Conservation (phyloP, 1,140 invertebrate genomes). For the Penaeus chinensis region DNA sequence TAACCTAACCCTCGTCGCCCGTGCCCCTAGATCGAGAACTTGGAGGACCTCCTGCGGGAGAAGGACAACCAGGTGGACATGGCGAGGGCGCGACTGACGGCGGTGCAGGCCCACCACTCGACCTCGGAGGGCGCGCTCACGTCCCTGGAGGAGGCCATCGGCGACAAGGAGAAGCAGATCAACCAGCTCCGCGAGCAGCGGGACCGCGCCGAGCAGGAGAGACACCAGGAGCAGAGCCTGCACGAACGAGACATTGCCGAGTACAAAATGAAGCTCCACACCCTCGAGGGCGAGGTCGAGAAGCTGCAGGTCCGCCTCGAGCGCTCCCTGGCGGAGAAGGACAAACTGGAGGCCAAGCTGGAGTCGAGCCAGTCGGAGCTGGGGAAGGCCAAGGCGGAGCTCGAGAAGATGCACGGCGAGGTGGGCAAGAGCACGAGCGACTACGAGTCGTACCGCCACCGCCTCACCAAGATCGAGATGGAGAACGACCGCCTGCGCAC, state of each 20-base stretch:
- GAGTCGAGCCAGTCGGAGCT: conserved; percentile 93
- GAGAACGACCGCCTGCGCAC: conserved; percentile 82
- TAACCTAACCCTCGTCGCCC: neutral
- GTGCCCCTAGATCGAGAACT: conserved; percentile 86
- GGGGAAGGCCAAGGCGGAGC: conserved; percentile 91
- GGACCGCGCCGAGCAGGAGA: conserved; percentile 95
- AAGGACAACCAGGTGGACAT: conserved; percentile 98
- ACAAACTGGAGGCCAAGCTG: conserved; percentile 88
- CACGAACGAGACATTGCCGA: conserved; percentile 94
- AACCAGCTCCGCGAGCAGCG: conserved; percentile 90
- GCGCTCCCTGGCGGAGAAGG: conserved; percentile 88
- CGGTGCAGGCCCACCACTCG: conserved; percentile 92
- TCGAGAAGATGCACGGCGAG: conserved; percentile 90
- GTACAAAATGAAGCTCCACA: conserved; percentile 87
- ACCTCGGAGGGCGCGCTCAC: conserved; percentile 91
- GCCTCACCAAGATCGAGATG: conserved; percentile 84
- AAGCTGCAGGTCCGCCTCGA: conserved; percentile 88
- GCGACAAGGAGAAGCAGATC: conserved; percentile 97
- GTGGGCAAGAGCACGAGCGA: conserved; percentile 87
- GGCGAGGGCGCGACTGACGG: conserved; percentile 80
- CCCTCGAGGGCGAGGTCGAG: conserved; percentile 76
- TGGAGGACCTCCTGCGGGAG: conserved; percentile 96
- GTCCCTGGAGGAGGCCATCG: conserved; percentile 93
- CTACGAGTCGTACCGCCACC: conserved; percentile 89
- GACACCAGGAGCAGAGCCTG: conserved; percentile 91